These are phyloP conservation scores for Anoura caudifer DNA, from an alignment of 2,113 vertebrate species.

Conservation along the genomic window DNA sequence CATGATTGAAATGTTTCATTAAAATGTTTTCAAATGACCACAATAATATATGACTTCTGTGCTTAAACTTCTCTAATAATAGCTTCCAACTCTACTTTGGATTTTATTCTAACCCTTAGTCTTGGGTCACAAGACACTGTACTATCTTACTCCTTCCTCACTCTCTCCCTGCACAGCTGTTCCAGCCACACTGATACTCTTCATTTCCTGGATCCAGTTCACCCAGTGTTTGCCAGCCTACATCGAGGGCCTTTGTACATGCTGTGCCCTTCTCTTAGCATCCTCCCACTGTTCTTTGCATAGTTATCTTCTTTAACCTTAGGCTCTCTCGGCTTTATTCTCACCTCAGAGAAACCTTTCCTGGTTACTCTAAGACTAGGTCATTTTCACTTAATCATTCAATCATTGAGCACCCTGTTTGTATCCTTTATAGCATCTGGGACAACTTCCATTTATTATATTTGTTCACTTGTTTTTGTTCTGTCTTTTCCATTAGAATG, in stretches of 20 bases:
- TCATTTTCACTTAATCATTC: background rate
- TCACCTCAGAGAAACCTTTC: background rate
- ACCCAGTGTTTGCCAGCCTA: background rate
- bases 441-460: background rate
- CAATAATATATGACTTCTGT: background rate
- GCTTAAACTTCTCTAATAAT: background rate
- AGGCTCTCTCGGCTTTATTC: background rate
- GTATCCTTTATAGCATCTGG: background rate
- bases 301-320: background rate
- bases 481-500: background rate
- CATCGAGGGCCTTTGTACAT: background rate
- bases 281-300: background rate
- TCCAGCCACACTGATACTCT: background rate
- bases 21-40: background rate
- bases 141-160: background rate
- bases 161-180: background rate
- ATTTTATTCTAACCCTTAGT: background rate
- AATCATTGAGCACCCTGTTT: background rate
- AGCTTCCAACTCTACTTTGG: background rate
- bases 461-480: background rate
- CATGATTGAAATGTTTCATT: background rate
- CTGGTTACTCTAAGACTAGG: background rate
- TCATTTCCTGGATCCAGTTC: background rate
- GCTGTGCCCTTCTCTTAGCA: background rate
- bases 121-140: background rate